Evolutionary conservation across 2,888 invertebrate species (phyloP), one percentile per base, ranked within the genome.

Genomic region (Lathronympha strigana): DNA sequence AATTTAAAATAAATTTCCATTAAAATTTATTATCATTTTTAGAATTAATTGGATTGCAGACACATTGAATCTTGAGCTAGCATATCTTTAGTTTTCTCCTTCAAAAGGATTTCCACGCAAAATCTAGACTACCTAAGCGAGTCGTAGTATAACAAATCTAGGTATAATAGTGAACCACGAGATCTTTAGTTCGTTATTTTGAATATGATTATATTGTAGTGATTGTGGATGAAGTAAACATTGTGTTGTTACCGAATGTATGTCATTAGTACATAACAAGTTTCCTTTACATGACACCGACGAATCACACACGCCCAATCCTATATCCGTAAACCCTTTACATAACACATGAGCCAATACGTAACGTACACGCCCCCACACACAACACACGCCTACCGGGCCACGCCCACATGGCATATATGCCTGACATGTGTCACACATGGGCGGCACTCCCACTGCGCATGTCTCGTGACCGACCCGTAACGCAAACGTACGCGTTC

Each of bases 341-440:
- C 68, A 63, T 62, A 43, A 47, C 57, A 57, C 57, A 57, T 57
- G 66, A 67, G 67, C 71, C 66, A 55, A 63, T 51, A 67, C 69
- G 71, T 67, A 66, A 69, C 69, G 66, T 63, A 71, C 66, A 74
- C 71, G 72, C 71, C 70, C 68, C 63, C 69, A 68, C 69, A 82
- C 78, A 76, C 70, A 75, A 76, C 80, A 63, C 82, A 85, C 90
- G 90, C 90, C 90, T 78, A 87, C 82, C 68, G 68, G 21, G 67
- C 62, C 71, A 88, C 88, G 88, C 89, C 90, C 81, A 82, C 81
- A 72, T 72, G 70, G 70, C 76, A 81, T 77, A 79, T 78, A 84
- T 83, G 81, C 82, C 40, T 6, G 28, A 61, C 55, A 23, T 61
- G 64, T 60, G 66, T 21, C 66, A 66, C 60, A 53, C 54, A 61